Evolutionary conservation across 2,888 invertebrate genomes (phyloP), one percentile per base, ranked within the genome.

Genomic region (Penaeus monodon): DNA sequence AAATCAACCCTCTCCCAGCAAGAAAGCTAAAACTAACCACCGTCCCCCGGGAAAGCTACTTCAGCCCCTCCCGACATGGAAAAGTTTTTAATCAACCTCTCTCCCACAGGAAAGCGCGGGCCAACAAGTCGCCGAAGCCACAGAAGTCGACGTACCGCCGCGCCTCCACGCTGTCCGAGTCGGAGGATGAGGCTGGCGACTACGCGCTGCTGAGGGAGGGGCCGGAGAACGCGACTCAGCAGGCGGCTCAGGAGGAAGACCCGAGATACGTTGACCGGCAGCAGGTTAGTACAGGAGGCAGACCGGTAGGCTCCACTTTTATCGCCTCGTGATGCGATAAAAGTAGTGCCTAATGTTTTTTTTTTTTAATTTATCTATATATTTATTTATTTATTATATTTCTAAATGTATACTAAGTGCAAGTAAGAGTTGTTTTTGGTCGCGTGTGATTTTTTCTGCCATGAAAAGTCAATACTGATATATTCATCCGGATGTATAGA

Each of bases 191-290:
- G 66, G 89, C 88, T 6, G 89, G 89, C 17, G 89, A 89, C 66
- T 89, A 89, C 64, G 89, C 89, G 44, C 84, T 89, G 22, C 78
- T 89, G 74, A 77, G 76, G n/a, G 89, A 89, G 70, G 68, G 81
- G 22, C 79, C n/a, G 78, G n/a, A 83, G 63, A 65, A 70, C 38
- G 27, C 44, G 64, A 12, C 76, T 44, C 81, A 66, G 77, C 70
- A 68, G 63, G 49, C 57, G 44, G 64, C 57, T 64, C 68, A 57
- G 33, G 12, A 14, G 66, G 82, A 38, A 27, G 88, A 88, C 68
- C 86, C 89, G 29, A 57, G 89, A 74, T 89, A 89, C 74, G 89
- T 89, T 38, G 89, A 89, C 76, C 79, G 89, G 44, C 87, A 89
- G 70, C 89, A 89, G 86, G 89, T 89, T n/a, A 29, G 81, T 17